Evolutionary conservation across 1,140 invertebrate species (phyloP), one percentile per base, ranked within the genome.

Genomic region (Anadara kagoshimensis): DNA sequence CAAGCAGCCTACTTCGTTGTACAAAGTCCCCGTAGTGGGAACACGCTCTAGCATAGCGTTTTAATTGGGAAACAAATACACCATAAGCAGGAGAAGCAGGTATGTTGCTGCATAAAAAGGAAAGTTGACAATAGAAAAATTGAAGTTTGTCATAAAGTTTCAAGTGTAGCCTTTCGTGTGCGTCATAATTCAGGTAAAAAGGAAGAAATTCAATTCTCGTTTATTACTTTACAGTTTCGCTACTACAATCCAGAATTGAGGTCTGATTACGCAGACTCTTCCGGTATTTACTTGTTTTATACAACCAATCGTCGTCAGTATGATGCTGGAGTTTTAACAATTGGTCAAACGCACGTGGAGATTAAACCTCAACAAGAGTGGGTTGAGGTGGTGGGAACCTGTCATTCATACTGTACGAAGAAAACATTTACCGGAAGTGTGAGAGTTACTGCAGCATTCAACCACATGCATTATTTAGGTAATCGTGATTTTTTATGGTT

Each of bases 391-490:
- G 49, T 54, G 5, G 29, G 45, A 5, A 41, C 14, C 36, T 54
- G 64, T 20, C 43, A 41, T 43, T 54, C 18, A 22, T 29, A 66
- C 12, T 54, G 49, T n/a, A 16, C 64, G 1, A 54, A 26, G 16
- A 22, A 22, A 26, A 18, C 8, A 1, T 29, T 66, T 5, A 8
- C n/a, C 0, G 63, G 51, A 26, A 12, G 43, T 18, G 24, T 69
- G 5, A 20, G 61, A 12, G 4, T 69, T 16, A 61, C 67, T 5
- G 16, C 29, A 16, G 53, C 62, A n/a, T 47, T 58, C 3, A 72
- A 72, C 22, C 69, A 72, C 36, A 72, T 72, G 69, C 69, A 72
- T 36, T 65, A 65, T 43, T 18, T 72, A 29, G 69, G 69, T 72
- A 65, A 51, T 51, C 20, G 4, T 29, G 18, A n/a, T n/a, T n/a